Conservation (phyloP, 2,797 vertebrate species). For the Phoeniculus purpureus region DNA sequence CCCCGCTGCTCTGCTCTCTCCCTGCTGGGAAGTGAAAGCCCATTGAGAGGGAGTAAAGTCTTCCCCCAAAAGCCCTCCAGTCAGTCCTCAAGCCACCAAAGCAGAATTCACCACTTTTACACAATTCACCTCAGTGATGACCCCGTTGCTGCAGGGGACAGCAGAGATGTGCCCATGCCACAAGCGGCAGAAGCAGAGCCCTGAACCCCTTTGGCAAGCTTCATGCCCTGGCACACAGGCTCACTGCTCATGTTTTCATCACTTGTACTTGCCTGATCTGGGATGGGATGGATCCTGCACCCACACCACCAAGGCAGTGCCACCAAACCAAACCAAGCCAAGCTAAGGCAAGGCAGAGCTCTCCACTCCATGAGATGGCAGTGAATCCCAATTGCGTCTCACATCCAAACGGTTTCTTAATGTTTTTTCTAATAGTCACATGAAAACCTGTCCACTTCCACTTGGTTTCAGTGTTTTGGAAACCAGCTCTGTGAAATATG, state of each 20-base stretch:
- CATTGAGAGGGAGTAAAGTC: neutral
- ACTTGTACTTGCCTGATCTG: neutral
- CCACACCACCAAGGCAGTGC: neutral
- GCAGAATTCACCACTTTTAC: neutral
- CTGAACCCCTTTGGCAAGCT: neutral
- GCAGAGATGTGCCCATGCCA: neutral
- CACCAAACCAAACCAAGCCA: neutral
- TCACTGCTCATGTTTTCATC: neutral
- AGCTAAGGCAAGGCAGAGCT: neutral
- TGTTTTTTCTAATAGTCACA: neutral
- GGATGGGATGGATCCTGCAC: neutral
- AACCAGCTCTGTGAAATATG: neutral
- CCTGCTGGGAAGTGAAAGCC: constrained; percentile 11
- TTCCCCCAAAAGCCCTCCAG: neutral
- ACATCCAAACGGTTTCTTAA: neutral
- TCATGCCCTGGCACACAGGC: neutral
- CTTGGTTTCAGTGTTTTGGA: neutral
- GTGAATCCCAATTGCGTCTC: neutral
- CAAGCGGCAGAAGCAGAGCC: neutral
- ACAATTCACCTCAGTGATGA: accelerated
- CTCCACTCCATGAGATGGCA: neutral
- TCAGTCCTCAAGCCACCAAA: neutral
- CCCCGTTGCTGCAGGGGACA: neutral
- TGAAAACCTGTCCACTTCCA: neutral
- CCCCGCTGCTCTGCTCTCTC: neutral